Percentiles rank a stretch among this genome's conserved stretches.
phyloP scores from a whole-genome alignment of 2,113 vertebrate genomes.

The Anoura caudifer region DNA sequence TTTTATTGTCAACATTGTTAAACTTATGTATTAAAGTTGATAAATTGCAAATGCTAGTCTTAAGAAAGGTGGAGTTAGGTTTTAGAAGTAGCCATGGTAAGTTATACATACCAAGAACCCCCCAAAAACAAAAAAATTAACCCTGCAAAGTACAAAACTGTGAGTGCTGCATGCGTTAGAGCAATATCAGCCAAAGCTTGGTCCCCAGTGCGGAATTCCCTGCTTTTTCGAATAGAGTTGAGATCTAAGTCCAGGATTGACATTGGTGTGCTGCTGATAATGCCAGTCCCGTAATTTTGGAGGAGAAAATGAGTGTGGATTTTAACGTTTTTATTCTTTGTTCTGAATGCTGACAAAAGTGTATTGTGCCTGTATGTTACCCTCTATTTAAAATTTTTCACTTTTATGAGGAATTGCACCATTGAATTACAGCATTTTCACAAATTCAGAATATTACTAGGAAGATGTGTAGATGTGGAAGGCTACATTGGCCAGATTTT shows the following conservation, averaged over 20 bases:
- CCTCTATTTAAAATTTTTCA: neutral
- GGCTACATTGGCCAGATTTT: neutral
- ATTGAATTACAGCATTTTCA: neutral
- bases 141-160: neutral
- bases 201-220: neutral
- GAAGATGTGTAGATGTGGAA: neutral
- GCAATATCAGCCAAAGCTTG: conserved; percentile 10
- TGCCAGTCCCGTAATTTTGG: neutral
- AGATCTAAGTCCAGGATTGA: neutral
- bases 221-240: neutral
- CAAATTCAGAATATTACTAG: neutral
- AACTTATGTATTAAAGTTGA: conserved; percentile 68
- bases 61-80: conserved; percentile 62
- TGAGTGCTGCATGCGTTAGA: neutral
- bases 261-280: neutral
- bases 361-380: neutral
- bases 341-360: neutral
- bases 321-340: conserved; percentile 9
- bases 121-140: neutral
- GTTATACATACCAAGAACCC: conserved; percentile 48
- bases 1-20: conserved; percentile 50
- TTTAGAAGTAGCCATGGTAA: conserved; percentile 67
- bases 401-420: neutral
- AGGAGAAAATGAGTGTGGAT: conserved; percentile 8
- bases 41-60: conserved; percentile 72